Percentiles rank a stretch among this genome's conserved stretches.
phyloP scores from a whole-genome alignment of 2,888 invertebrate species.

The Arge pagana region DNA sequence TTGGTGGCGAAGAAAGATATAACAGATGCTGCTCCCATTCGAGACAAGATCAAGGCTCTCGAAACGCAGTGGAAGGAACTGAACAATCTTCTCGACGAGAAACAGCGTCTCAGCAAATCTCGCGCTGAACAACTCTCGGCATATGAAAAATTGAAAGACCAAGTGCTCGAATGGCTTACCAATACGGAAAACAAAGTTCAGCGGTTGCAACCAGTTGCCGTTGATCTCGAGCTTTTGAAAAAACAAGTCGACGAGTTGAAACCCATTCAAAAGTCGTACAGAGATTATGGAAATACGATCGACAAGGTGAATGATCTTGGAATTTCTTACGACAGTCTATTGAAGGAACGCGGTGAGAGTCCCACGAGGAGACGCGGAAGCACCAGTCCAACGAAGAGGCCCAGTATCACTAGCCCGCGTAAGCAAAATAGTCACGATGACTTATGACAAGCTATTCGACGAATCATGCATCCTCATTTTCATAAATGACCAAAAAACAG shows the following conservation, averaged over 20 bases:
- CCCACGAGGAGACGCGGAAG: slow-evolving; percentile 74
- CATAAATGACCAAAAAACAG: no score
- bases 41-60: slow-evolving; percentile 83
- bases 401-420: slow-evolving; percentile 66
- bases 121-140: slow-evolving; percentile 84
- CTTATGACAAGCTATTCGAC: no score
- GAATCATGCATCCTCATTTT: no score
- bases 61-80: slow-evolving; percentile 91
- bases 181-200: slow-evolving; percentile 78
- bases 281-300: slow-evolving; percentile 82
- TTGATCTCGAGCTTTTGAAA: slow-evolving; percentile 83
- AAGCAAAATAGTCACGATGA: slow-evolving; percentile 44
- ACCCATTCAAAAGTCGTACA: slow-evolving; percentile 86
- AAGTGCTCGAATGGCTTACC: slow-evolving; percentile 84
- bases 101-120: slow-evolving; percentile 80
- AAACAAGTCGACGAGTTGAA: slow-evolving; percentile 83
- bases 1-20: slow-evolving; percentile 84
- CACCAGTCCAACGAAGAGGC: slow-evolving; percentile 84
- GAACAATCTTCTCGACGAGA: slow-evolving; percentile 80
- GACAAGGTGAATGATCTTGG: slow-evolving; percentile 93
- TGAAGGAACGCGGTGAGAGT: slow-evolving; percentile 79
- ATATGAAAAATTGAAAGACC: slow-evolving; percentile 82
- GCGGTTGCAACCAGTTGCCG: slow-evolving; percentile 80
- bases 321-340: slow-evolving; percentile 79
- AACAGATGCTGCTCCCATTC: slow-evolving; percentile 80